Evolutionary conservation across 2,888 invertebrate species (phyloP).

Genomic region (Merodon equestris): DNA sequence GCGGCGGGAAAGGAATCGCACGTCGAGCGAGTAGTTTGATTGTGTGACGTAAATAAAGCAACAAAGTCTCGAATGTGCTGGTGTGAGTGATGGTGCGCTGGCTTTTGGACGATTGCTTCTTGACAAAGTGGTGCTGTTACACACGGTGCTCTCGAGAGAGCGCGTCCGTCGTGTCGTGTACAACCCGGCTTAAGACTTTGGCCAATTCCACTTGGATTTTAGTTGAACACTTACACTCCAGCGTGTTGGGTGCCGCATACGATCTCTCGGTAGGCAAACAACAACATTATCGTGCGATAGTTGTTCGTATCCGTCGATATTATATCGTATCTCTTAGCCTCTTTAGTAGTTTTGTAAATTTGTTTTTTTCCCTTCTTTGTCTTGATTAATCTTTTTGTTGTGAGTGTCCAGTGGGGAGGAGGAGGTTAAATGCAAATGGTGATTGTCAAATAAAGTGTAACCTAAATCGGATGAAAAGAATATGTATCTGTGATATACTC

Average conservation of each 20-base stretch:
- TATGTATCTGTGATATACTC: slow-evolving; percentile 22
- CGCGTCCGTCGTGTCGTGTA: neutral
- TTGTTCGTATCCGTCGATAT: slow-evolving; percentile 17
- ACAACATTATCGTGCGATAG: slow-evolving; percentile 32
- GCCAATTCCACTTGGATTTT: slow-evolving; percentile 60
- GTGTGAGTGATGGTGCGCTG: neutral
- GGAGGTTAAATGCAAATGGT: slow-evolving; percentile 38
- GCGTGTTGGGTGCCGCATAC: slow-evolving; percentile 54
- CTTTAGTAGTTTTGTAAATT: no score
- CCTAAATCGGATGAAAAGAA: slow-evolving; percentile 32
- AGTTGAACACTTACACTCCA: slow-evolving; percentile 65
- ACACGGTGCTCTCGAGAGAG: slow-evolving; percentile 8
- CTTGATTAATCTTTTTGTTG: slow-evolving; percentile 14
- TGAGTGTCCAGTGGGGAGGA: slow-evolving; percentile 32
- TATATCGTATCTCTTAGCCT: slow-evolving; percentile 5
- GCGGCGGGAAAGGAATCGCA: slow-evolving; percentile 48
- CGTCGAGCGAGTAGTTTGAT: neutral
- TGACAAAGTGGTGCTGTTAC: slow-evolving; percentile 35
- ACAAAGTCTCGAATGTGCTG: neutral
- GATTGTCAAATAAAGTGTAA: slow-evolving; percentile 52
- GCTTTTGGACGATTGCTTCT: slow-evolving; percentile 1
- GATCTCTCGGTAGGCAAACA: slow-evolving; percentile 38
- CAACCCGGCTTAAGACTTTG: slow-evolving; percentile 58
- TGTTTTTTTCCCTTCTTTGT: no score
- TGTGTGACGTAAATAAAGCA: neutral